Evolutionary conservation across 2,888 invertebrate genomes (phyloP), one percentile per base, ranked within the genome.

Genomic region (Caenorhabditis sp.): DNA sequence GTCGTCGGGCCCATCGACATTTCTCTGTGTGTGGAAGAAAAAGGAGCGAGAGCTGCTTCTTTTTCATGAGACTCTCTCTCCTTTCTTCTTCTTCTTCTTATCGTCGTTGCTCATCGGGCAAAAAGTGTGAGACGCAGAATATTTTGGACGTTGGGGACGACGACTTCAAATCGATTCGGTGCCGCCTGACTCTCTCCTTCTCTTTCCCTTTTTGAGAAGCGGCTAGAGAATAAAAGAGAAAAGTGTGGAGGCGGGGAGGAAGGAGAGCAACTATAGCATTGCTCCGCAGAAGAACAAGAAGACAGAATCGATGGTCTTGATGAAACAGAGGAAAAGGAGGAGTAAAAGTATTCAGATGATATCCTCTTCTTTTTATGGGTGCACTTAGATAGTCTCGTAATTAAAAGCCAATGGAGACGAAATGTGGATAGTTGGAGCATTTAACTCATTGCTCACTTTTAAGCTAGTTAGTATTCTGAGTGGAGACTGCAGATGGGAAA

Each of bases 91-190:
- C 47, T 19, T 47, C 47, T 47, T 47, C 56, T 75, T 75, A 75
- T 75, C 64, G 74, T 66, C 54, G 63, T 26, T 54, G 74, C 74
- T 74, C 74, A 74, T 74, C 74, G 74, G 38, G 49, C 63, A 61
- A 61, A 61, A 61, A 61, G 61, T 61, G 56, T 47, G 74, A 75
- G 74, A 75, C 74, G 74, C 74, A 75, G 74, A 56, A 68, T 68
- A 68, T 54, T 68, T 54, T 68, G 68, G 68, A 44, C 64, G 64
- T 38, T 28, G 72, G 47, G 47, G 74, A 75, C 74, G 61, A 51
- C 61, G 74, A 61, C 74, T 63, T 74, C 74, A 74, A 64, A 74
- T 74, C 74, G 74, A 74, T 74, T 74, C 54, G 35, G 59, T 61
- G 63, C 63, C 63, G 74, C 63, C 70, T 70, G 58, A 58, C 70